Conservation (phyloP, 2,113 vertebrate species). For the Saimiri boliviensis region DNA sequence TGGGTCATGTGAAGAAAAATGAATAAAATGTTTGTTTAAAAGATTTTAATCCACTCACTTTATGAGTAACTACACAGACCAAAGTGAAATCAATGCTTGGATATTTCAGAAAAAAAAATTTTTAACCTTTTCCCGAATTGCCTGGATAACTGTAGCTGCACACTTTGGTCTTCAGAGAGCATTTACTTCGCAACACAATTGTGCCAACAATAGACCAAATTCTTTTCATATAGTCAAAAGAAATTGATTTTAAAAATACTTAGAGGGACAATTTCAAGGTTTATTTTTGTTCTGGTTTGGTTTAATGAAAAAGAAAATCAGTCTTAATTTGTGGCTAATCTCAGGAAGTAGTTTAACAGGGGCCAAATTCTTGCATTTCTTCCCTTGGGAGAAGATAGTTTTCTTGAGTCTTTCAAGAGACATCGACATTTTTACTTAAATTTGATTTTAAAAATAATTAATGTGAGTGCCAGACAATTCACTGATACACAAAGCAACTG, state of each 20-base stretch:
- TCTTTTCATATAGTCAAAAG: background rate
- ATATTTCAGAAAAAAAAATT: background rate
- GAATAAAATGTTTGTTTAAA: background rate
- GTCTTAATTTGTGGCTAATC: background rate
- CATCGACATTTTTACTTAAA: background rate
- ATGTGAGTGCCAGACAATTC: background rate
- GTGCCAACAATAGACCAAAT: background rate
- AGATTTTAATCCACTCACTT: background rate
- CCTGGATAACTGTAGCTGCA: background rate
- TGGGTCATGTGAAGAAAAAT: background rate
- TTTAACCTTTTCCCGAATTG: background rate
- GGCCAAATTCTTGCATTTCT: background rate
- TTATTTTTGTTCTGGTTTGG: background rate
- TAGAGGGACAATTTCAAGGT: background rate
- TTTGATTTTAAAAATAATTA: conserved; percentile 30
- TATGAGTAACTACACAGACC: background rate
- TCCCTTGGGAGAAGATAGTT: background rate
- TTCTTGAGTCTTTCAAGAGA: background rate
- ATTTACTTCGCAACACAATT: background rate
- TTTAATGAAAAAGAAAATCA: background rate
- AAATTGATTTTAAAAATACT: background rate
- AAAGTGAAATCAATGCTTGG: background rate
- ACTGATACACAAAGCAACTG: background rate
- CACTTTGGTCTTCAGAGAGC: background rate
- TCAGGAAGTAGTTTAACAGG: background rate